Base-by-base conservation (phyloP, 37 sponge, comb jelly and placozoan species). In the Oscarella lobularis region DNA sequence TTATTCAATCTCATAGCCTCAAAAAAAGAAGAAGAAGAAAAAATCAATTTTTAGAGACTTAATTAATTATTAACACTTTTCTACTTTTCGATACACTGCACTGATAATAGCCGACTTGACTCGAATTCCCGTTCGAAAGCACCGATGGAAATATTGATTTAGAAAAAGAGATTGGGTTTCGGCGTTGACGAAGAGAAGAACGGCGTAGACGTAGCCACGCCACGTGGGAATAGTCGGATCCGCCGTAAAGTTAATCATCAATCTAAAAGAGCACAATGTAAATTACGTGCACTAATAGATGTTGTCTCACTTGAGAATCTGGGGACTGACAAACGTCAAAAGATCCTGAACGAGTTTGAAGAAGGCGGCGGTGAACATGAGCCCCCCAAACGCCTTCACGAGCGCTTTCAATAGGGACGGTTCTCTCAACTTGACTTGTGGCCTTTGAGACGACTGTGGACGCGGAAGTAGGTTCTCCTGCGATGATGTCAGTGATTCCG, bases 1-100 rank as follows among this genome's bases (percentile, higher is more conserved):
- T 66, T 86, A 76, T 84, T 91, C 70, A 98, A 80, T 20, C 75
- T 35, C 29, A 98, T 81, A 9, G 99, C 78, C 96, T 96, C 72
- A 9, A n/a, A n/a, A n/a, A n/a, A n/a, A n/a, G n/a, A n/a, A n/a
- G n/a, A n/a, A n/a, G n/a, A n/a, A n/a, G n/a, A n/a, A n/a, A n/a
- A n/a, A n/a, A n/a, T n/a, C n/a, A n/a, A n/a, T n/a, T n/a, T n/a
- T n/a, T n/a, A n/a, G 14, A 48, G 60, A 27, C 20, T 31, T n/a
- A 27, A n/a, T 38, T 0, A 65, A 48, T 14, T 2, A 5, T n/a
- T n/a, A n/a, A n/a, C n/a, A n/a, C n/a, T n/a, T n/a, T 2, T 41
- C 4, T 31, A 90, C 92, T 85, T 93, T 93, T 39, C 77, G 82
- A 67, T 93, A 93, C 14, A 93, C 82, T 54, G 82, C 67, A 33